Percentiles rank a stretch among this genome's conserved stretches.
These are phyloP conservation scores for Apamea epomidion DNA, from an alignment of 2,888 invertebrate species.

Conservation along the genomic window DNA sequence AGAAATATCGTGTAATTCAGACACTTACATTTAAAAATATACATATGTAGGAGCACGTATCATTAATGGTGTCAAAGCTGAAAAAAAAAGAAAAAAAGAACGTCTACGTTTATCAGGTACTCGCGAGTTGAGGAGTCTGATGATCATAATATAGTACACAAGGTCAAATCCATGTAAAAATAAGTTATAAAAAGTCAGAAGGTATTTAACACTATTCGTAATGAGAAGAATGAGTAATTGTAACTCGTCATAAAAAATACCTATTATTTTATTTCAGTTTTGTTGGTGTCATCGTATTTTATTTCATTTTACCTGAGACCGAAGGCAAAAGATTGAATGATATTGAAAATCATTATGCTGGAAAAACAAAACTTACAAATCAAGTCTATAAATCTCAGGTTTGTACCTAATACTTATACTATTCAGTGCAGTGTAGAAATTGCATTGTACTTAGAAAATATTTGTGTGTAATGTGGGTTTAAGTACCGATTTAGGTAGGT, in stretches of 20 bases:
- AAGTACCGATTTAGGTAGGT: background rate
- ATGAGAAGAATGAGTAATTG: background rate
- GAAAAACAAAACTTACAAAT: conserved; percentile 88
- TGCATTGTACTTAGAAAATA: background rate
- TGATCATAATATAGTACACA: background rate
- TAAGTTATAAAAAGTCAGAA: background rate
- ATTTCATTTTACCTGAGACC: conserved; percentile 94
- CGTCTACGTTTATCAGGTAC: background rate
- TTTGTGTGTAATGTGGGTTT: background rate
- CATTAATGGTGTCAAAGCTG: too few species aligned
- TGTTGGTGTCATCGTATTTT: conserved; percentile 92
- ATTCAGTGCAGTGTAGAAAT: background rate
- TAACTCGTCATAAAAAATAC: background rate
- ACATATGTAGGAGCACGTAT: background rate
- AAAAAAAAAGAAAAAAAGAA: too few species aligned
- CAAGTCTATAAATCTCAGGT: conserved; percentile 84
- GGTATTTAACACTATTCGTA: background rate
- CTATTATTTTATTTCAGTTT: conserved; percentile 81
- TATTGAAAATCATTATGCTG: conserved; percentile 93
- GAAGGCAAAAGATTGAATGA: conserved; percentile 94
- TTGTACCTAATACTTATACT: conserved; percentile 20
- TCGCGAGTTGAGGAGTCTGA: background rate
- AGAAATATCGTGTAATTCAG: background rate
- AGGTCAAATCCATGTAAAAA: background rate
- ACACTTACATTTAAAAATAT: background rate